Conservation (phyloP, 2,113 vertebrate genomes). For the human region DNA sequence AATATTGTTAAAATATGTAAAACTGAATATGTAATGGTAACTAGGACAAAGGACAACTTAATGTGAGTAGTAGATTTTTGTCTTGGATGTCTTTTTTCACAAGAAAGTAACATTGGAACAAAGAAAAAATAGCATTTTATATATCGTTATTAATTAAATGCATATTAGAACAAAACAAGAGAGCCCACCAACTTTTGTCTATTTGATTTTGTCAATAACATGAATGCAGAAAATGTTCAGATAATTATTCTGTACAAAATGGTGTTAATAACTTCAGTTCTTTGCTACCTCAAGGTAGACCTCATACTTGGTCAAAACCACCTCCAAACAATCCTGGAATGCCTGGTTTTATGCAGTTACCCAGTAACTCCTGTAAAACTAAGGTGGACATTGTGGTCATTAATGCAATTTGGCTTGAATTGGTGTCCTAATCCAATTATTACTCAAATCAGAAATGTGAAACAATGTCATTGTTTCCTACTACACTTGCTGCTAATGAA, state of each 20-base stretch:
- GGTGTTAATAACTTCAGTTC: not conserved
- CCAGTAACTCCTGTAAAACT: not conserved
- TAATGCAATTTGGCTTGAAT: not conserved
- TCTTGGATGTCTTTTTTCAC: not conserved
- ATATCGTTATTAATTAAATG: not conserved
- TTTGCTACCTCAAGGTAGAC: not conserved
- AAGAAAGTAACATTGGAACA: not conserved
- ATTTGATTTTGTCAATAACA: not conserved
- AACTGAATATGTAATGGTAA: not conserved
- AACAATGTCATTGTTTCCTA: not conserved
- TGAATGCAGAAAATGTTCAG: not conserved
- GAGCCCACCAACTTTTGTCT: not conserved
- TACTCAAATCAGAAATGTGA: not conserved
- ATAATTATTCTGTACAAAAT: not conserved
- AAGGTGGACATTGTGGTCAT: not conserved
- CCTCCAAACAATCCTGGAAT: not conserved
- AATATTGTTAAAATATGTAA: not conserved
- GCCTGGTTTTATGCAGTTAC: not conserved
- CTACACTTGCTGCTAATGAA: not conserved
- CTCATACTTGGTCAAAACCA: not conserved
- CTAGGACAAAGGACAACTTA: not conserved
- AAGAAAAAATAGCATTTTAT: not conserved
- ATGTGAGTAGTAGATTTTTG: not conserved
- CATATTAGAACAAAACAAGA: not conserved
- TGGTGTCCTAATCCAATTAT: not conserved